phyloP scores from a whole-genome alignment of 1,140 invertebrate genomes.

The Saccostrea glomerata region DNA sequence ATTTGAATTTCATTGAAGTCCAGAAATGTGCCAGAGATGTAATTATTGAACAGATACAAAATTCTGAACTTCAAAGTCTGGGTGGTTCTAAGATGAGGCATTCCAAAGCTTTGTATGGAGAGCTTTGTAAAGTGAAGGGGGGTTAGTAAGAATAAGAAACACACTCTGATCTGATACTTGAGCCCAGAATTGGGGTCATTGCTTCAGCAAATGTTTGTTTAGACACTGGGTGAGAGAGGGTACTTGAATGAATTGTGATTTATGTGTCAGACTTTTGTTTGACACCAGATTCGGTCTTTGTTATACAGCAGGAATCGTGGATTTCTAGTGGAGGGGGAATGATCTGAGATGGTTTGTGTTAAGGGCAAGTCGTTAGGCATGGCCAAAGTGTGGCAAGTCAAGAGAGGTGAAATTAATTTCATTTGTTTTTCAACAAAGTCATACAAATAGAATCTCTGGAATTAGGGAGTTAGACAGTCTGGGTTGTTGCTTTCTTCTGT shows the following conservation, averaged over 20 bases:
- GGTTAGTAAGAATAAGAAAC: neutral
- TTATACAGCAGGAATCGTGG: neutral
- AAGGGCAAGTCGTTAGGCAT: neutral
- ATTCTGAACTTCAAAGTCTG: neutral
- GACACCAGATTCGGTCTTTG: neutral
- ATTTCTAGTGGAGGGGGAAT: neutral
- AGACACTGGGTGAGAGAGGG: neutral
- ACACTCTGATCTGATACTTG: neutral
- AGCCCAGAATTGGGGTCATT: neutral
- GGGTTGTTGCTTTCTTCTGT: too few species aligned
- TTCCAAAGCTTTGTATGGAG: neutral
- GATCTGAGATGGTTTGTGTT: neutral
- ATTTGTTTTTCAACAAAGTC: neutral
- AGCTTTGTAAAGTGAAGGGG: neutral
- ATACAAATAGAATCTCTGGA: neutral
- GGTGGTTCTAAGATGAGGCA: neutral
- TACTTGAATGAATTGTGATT: conserved; percentile 32
- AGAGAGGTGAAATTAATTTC: conserved; percentile 7
- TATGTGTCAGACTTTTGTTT: conserved; percentile 26
- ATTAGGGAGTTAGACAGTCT: neutral
- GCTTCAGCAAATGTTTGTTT: conserved; percentile 21
- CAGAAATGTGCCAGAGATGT: neutral
- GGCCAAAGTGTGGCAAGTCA: conserved; percentile 2
- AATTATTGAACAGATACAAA: neutral
- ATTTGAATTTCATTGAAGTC: too few species aligned